These are phyloP conservation scores for Monoplex corrugatus DNA, from an alignment of 2,888 invertebrate species.

Conservation along the genomic window DNA sequence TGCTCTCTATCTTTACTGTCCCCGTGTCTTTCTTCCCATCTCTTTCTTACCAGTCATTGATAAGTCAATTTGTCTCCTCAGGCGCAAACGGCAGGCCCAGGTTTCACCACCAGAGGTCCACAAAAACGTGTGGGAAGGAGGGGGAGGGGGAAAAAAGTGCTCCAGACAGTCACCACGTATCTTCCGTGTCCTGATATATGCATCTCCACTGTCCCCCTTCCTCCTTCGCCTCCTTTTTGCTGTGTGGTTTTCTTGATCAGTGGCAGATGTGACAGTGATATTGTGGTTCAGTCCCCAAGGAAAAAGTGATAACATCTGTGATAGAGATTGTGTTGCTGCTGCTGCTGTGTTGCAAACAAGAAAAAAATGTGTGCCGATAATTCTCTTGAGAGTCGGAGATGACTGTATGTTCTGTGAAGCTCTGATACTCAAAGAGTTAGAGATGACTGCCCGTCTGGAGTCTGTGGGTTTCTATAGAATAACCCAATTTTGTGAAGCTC, in stretches of 20 bases:
- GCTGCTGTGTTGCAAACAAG: too few relatives aligned
- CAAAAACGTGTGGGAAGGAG: not conserved
- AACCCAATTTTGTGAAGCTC: too few relatives aligned
- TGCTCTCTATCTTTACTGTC: not conserved
- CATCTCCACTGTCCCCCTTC: not conserved
- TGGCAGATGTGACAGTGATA: not conserved
- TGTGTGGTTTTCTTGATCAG: too few relatives aligned
- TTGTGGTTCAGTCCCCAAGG: too few relatives aligned
- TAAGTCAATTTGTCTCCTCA: not conserved
- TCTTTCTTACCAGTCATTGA: not conserved
- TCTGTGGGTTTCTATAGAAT: too few relatives aligned
- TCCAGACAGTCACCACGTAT: not conserved
- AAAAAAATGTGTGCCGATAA: too few relatives aligned
- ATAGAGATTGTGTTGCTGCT: too few relatives aligned
- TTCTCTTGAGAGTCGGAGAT: too few relatives aligned
- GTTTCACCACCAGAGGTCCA: not conserved
- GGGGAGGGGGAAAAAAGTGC: not conserved
- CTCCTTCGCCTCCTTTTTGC: too few relatives aligned
- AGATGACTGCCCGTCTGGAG: too few relatives aligned
- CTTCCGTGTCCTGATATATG: not conserved
- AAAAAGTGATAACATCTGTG: not conserved
- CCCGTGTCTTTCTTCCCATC: not conserved
- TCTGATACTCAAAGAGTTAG: too few relatives aligned
- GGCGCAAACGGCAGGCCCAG: conserved; percentile 38
- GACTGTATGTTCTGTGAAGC: too few relatives aligned